These are phyloP conservation scores for Cremastobaeus sp. DNA, from an alignment of 2,888 invertebrate species.

Conservation along the genomic window DNA sequence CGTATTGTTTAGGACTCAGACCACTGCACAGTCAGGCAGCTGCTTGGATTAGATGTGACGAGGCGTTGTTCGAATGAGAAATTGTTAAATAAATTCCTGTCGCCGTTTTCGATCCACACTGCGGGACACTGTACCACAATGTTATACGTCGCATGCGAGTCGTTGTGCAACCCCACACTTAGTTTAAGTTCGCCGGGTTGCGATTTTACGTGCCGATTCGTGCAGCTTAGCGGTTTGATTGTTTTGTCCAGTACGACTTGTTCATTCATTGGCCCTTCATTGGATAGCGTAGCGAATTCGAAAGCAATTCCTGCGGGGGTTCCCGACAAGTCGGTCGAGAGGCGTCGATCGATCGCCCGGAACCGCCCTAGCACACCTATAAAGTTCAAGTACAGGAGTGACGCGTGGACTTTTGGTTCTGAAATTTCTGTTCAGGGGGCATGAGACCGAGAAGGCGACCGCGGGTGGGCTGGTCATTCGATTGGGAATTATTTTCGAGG, in stretches of 20 bases:
- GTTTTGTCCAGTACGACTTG: slow-evolving; percentile 5
- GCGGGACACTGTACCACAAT: slow-evolving; percentile 53
- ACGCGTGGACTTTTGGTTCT: too few relatives aligned
- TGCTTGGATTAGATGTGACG: slow-evolving; percentile 25
- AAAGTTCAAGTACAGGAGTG: too few relatives aligned
- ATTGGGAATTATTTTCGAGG: background rate
- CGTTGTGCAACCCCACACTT: slow-evolving; percentile 18
- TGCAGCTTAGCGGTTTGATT: too few relatives aligned
- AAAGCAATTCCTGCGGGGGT: slow-evolving; percentile 6
- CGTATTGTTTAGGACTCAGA: background rate
- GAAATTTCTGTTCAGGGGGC: background rate
- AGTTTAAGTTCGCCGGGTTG: slow-evolving; percentile 21
- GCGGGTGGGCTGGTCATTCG: background rate
- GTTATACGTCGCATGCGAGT: slow-evolving; percentile 45
- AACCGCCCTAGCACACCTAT: too few relatives aligned
- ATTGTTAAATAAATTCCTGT: slow-evolving; percentile 17
- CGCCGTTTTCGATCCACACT: slow-evolving; percentile 34
- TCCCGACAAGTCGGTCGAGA: background rate
- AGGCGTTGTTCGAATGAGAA: slow-evolving; percentile 12
- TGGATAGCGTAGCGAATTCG: slow-evolving; percentile 11
- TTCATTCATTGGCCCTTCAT: slow-evolving; percentile 30
- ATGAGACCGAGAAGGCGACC: too few relatives aligned
- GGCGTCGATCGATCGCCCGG: background rate
- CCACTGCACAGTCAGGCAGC: slow-evolving; percentile 13
- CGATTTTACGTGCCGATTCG: slow-evolving; percentile 52